phyloP scores from a whole-genome alignment of 2,888 invertebrate species.

The Leucophora obtusa region DNA sequence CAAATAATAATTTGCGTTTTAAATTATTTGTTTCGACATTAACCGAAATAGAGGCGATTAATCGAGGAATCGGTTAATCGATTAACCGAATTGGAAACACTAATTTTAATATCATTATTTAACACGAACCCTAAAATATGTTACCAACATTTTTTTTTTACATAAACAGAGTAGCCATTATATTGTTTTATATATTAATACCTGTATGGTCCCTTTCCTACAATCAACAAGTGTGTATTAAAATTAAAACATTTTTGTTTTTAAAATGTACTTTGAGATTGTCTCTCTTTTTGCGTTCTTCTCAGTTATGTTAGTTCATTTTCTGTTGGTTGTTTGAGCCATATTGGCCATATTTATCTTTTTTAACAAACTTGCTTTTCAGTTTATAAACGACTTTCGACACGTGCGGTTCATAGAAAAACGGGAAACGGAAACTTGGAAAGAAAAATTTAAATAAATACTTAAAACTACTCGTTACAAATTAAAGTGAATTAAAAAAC shows the following conservation, averaged over 20 bases:
- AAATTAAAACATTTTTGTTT: not conserved
- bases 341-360: conserved; percentile 56
- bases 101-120: too few species aligned
- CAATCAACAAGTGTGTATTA: not conserved
- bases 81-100: too few species aligned
- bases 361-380: conserved; percentile 25
- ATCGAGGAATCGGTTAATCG: too few species aligned
- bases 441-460: conserved; percentile 14
- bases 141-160: not conserved
- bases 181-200: not conserved
- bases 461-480: conserved; percentile 30
- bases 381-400: conserved; percentile 63
- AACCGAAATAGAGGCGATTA: too few species aligned
- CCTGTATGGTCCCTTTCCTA: not conserved
- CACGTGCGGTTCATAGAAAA: conserved; percentile 53
- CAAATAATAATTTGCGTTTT: too few species aligned
- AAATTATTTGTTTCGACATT: too few species aligned
- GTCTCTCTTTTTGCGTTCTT: not conserved
- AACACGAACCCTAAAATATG: too few species aligned
- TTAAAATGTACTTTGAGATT: not conserved
- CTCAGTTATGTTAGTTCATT: not conserved
- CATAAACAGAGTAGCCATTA: not conserved
- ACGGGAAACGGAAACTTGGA: conserved; percentile 31
- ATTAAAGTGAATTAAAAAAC: conserved; percentile 34
- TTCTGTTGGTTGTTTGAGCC: conserved; percentile 41